Percentiles rank a stretch among this genome's conserved stretches.
These are phyloP conservation scores for Sphaeridia pumilis DNA, from an alignment of 2,888 invertebrate genomes.

Conservation along the genomic window DNA sequence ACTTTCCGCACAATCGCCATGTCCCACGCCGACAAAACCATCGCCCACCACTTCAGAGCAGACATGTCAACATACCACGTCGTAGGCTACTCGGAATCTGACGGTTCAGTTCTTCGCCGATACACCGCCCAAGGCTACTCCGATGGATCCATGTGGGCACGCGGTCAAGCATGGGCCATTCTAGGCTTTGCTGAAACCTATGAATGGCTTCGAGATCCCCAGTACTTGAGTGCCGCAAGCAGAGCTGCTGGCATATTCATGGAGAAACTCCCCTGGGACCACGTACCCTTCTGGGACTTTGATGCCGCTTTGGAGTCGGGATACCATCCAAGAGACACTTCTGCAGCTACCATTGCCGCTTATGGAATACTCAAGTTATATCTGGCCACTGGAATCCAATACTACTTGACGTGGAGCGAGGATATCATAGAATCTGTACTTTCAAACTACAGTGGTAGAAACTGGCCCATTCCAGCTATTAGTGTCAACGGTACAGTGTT, in stretches of 20 bases:
- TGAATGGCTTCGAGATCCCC: conserved; percentile 12
- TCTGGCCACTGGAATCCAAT: conserved; percentile 13
- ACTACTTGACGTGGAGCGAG: conserved; percentile 25
- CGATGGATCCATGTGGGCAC: conserved; percentile 27
- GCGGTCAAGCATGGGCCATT: conserved; percentile 31
- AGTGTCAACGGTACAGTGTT: conserved; percentile 32
- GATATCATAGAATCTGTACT: conserved; percentile 22
- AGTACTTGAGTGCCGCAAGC: conserved; percentile 19
- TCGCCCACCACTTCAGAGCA: conserved; percentile 25
- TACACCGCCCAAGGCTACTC: conserved; percentile 30
- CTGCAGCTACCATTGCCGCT: conserved; percentile 27
- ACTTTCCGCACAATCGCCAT: conserved; percentile 21
- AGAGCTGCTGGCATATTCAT: conserved; percentile 26
- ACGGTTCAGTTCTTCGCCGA: conserved; percentile 20
- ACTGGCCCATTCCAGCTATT: conserved; percentile 23
- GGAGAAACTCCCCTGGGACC: conserved; percentile 20
- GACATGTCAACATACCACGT: conserved; percentile 27
- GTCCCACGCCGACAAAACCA: conserved; percentile 25
- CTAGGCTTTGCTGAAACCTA: conserved; percentile 25
- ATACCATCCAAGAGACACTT: conserved; percentile 31
- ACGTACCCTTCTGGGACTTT: conserved; percentile 30
- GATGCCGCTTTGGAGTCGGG: conserved; percentile 20
- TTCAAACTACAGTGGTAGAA: conserved; percentile 16
- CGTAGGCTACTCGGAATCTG: conserved; percentile 24
- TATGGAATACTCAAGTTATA: conserved; percentile 24